phyloP scores from a whole-genome alignment of 1,140 invertebrate species.

The Pygmarrhopalites habei region DNA sequence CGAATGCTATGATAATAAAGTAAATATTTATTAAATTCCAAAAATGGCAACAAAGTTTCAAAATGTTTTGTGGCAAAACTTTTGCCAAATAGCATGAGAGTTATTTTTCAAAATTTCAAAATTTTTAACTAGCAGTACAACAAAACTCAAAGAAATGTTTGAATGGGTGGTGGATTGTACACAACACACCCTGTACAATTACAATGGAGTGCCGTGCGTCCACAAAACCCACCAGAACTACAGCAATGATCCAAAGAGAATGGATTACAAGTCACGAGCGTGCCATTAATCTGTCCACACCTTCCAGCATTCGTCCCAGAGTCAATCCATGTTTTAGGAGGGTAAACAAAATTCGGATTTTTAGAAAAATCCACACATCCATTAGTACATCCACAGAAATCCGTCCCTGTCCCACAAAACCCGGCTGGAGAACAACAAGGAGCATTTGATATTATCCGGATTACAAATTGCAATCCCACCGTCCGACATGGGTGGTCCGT shows the following conservation, averaged over 20 bases:
- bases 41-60: too few relatives aligned
- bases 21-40: too few relatives aligned
- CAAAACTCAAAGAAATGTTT: too few relatives aligned
- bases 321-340: background rate
- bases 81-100: too few relatives aligned
- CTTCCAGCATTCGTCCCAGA: too few relatives aligned
- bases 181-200: conserved; percentile 12
- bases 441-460: conserved; percentile 15
- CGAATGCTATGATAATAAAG: too few relatives aligned
- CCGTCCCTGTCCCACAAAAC: conserved; percentile 12
- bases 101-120: too few relatives aligned
- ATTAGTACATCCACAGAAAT: too few relatives aligned
- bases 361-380: conserved; percentile 11
- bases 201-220: background rate
- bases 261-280: background rate
- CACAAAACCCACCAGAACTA: background rate
- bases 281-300: too few relatives aligned
- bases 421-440: background rate
- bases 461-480: conserved; percentile 9
- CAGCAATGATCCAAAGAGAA: background rate
- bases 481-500: background rate
- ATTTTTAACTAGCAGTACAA: too few relatives aligned
- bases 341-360: conserved; percentile 6
- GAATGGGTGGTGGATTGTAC: too few relatives aligned
- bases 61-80: too few relatives aligned